A percentile compares a stretch with the other conserved stretches of the same genome.
Conservation (phyloP, 2,113 vertebrate species). For the Ptilonorhynchus violaceus region DNA sequence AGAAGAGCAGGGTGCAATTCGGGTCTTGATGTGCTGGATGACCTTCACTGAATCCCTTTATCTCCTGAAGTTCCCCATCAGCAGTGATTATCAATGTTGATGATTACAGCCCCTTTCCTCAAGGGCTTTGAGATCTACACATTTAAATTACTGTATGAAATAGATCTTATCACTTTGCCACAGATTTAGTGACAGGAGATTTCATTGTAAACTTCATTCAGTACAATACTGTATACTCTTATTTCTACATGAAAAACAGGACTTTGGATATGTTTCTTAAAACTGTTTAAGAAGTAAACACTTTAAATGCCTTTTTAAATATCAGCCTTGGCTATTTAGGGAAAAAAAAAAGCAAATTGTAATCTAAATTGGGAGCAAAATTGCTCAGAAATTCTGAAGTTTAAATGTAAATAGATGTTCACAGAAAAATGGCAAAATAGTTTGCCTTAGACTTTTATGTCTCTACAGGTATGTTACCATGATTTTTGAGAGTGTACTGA, state of each 20-base stretch:
- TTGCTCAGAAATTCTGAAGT: not conserved
- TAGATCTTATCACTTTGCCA: not conserved
- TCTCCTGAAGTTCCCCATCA: not conserved
- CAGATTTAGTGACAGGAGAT: not conserved
- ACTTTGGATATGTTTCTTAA: not conserved
- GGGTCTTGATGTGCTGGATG: accelerated
- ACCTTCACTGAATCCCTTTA: not conserved
- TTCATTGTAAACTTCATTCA: not conserved
- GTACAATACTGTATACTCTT: not conserved
- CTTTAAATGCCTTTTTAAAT: not conserved
- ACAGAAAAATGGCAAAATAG: not conserved
- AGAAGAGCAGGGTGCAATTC: not conserved
- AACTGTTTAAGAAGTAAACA: not conserved
- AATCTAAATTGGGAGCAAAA: not conserved
- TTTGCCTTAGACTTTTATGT: not conserved
- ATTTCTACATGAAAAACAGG: not conserved
- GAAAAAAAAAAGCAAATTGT: not conserved
- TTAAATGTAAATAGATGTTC: not conserved
- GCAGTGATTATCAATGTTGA: not conserved
- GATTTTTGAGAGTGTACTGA: not conserved
- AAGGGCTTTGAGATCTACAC: not conserved
- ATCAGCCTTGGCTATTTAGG: not conserved
- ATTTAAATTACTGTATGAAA: not conserved
- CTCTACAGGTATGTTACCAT: not conserved
- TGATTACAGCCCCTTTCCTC: not conserved